These are phyloP conservation scores for Columba livia DNA, from an alignment of 2,113 vertebrate genomes.

Conservation along the genomic window DNA sequence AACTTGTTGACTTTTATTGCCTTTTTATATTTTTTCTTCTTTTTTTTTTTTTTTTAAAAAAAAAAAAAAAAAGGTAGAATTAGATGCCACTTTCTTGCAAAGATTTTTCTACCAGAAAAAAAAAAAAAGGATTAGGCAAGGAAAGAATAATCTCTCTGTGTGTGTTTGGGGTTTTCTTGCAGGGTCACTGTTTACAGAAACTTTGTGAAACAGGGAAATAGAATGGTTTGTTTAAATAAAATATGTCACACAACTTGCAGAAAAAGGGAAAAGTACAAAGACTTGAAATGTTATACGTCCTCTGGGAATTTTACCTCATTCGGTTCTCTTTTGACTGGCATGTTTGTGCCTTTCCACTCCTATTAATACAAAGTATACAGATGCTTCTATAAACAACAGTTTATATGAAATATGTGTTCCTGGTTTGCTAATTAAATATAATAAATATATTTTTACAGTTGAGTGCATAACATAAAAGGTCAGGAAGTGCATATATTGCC, in stretches of 20 bases:
- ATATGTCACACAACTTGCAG: neutral
- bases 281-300: neutral
- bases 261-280: neutral
- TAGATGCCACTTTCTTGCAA: neutral
- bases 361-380: neutral
- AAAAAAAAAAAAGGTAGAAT: neutral
- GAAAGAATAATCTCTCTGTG: neutral
- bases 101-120: neutral
- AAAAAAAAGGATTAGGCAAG: neutral
- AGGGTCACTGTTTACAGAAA: neutral
- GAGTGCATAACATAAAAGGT: neutral
- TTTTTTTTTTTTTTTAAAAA: no score
- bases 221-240: neutral
- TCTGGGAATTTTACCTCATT: neutral
- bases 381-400: neutral
- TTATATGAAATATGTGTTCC: neutral
- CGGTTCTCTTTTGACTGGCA: neutral
- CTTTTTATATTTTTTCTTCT: no score
- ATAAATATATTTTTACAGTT: neutral
- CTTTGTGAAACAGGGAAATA: neutral
- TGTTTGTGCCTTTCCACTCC: neutral
- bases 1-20: neutral
- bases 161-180: neutral
- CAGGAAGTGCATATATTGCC: neutral
- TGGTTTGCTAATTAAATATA: neutral